Conservation (phyloP, 1,140 invertebrate genomes). For the Yoshiicerus persimilis region DNA sequence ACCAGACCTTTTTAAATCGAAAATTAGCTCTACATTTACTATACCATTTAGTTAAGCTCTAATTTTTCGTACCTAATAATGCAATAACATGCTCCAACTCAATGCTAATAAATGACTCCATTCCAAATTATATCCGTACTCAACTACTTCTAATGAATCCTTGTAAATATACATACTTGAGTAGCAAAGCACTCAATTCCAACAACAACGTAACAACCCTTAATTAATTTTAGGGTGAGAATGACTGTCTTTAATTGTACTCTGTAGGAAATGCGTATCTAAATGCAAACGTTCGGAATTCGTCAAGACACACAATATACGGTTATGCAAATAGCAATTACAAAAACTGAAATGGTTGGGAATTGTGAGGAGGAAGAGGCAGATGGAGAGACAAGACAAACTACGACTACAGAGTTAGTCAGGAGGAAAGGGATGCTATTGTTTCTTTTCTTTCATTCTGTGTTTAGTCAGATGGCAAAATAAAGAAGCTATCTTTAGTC, state of each 20-base stretch:
- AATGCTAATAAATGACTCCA: not conserved
- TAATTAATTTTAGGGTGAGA: not conserved
- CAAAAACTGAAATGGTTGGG: not conserved
- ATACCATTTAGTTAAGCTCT: not conserved
- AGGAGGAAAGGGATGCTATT: not conserved
- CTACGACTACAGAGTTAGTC: too few relatives aligned
- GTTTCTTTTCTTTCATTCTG: not conserved
- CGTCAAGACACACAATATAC: not conserved
- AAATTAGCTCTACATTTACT: constrained; percentile 21
- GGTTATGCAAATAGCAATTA: not conserved
- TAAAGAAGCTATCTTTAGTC: not conserved
- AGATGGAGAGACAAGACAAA: not conserved
- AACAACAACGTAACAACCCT: not conserved
- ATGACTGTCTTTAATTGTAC: not conserved
- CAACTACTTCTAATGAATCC: not conserved
- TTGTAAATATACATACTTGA: not conserved
- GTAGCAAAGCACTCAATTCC: not conserved
- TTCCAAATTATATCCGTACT: not conserved
- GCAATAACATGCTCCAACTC: not conserved
- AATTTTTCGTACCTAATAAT: not conserved
- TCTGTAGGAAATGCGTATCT: not conserved
- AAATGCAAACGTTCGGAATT: not conserved
- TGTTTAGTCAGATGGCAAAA: not conserved
- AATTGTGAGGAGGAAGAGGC: not conserved
- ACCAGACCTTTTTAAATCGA: constrained; percentile 21